Conservation (phyloP, 1,140 invertebrate species). For the Plectrocnemia conspersa region DNA sequence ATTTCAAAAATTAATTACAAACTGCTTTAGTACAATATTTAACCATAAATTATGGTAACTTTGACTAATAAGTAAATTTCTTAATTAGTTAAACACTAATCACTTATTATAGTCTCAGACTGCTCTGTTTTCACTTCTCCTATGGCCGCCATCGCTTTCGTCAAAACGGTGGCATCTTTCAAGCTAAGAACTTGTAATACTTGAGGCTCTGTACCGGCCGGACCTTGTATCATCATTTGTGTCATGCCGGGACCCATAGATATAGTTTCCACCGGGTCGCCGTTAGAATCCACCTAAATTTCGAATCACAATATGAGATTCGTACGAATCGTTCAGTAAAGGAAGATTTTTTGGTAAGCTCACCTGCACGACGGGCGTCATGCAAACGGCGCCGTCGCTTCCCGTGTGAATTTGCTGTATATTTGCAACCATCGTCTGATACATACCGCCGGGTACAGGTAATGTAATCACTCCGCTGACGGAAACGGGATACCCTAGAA, state of each 20-base stretch:
- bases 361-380: constrained; percentile 79
- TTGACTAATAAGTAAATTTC: too few relatives aligned
- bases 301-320: too few relatives aligned
- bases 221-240: constrained; percentile 72
- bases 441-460: constrained; percentile 91
- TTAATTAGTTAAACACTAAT: too few relatives aligned
- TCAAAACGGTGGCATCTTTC: constrained; percentile 73
- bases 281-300: constrained; percentile 60
- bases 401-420: constrained; percentile 75
- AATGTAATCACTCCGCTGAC: constrained; percentile 94
- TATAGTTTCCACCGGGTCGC: constrained; percentile 62
- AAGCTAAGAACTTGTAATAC: constrained; percentile 76
- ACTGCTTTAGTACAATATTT: too few relatives aligned
- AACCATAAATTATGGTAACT: too few relatives aligned
- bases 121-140: constrained; percentile 34
- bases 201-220: constrained; percentile 64
- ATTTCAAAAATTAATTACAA: too few relatives aligned
- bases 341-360: too few relatives aligned
- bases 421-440: constrained; percentile 92
- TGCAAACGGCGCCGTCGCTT: constrained; percentile 73
- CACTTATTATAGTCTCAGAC: constrained; percentile 30
- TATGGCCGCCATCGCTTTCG: constrained; percentile 62
- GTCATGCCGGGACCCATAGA: constrained; percentile 68
- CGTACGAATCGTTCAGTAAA: too few relatives aligned
- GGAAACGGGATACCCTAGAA: constrained; percentile 73